Base-by-base conservation (phyloP, 2,888 invertebrate genomes). In the Eilema sororculum region DNA sequence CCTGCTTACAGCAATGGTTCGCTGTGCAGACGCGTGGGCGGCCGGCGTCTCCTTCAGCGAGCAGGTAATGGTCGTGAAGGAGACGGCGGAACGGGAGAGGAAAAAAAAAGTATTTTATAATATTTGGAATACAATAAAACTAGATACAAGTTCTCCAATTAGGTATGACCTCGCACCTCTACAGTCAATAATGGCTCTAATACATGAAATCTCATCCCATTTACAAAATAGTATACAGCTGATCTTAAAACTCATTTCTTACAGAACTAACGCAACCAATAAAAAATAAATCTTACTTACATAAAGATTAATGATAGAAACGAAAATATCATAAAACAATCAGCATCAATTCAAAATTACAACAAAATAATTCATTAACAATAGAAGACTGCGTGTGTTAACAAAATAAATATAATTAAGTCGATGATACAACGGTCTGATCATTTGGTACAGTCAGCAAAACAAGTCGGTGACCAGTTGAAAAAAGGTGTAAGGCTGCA, bases 291-390 rank as follows among this genome's bases (percentile, higher is more conserved):
- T 24, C n/a, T 37, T 0, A 60, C n/a, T n/a, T 8, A 59, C n/a
- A 61, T 24, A 22, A 33, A 52, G 24, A 57, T 61, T 56, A 37
- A 28, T 33, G 57, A 37, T 25, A 28, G 10, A 16, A 56, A 30
- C 22, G 0, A 61, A 30, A 37, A 68, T 25, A 62, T n/a, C 33
- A 61, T 37, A n/a, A 25, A 62, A 33, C 41, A 68, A 62, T 63
- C 20, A 69, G 6, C 56, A 69, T 68, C 65, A 75, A 70, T 75
- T 67, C 71, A 57, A 56, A 28, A 80, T 58, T 57, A 56, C 57
- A 65, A n/a, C 71, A 66, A 71, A 69, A 75, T 75, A 71, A 80
- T 46, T 73, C 65, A 73, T 64, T 70, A 76, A 73, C 78, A 80
- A 73, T 68, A 68, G 71, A 67, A 73, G n/a, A 62, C 57, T 70